Evolutionary conservation across 1,140 invertebrate genomes (phyloP).

Genomic region (Drosophila serrata): DNA sequence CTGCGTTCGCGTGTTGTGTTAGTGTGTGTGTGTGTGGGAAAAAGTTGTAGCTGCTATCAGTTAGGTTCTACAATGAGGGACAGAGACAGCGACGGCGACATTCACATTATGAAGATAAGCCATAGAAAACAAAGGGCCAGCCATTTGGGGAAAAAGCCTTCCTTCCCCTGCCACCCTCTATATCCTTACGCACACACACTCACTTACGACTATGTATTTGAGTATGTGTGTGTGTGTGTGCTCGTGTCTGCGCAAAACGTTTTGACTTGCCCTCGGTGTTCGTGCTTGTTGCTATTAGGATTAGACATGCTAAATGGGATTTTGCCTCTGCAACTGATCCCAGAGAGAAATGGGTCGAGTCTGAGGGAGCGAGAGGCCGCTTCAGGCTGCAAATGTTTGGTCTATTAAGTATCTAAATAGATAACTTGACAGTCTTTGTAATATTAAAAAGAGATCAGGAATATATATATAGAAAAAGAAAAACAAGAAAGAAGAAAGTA

Average conservation of each 20-base stretch:
- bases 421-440: background rate
- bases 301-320: slow-evolving; percentile 52
- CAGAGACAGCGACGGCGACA: slow-evolving; percentile 60
- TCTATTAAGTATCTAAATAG: background rate
- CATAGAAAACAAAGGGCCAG: slow-evolving; percentile 75
- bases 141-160: slow-evolving; percentile 33
- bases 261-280: slow-evolving; percentile 59
- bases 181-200: background rate
- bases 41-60: slow-evolving; percentile 78
- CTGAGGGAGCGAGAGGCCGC: no score
- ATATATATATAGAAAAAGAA: no score
- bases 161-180: background rate
- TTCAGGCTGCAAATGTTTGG: background rate
- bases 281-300: slow-evolving; percentile 54
- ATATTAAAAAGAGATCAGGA: background rate
- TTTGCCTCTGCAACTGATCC: slow-evolving; percentile 17
- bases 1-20: slow-evolving; percentile 3
- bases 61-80: slow-evolving; percentile 62
- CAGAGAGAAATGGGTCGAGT: slow-evolving; percentile 5
- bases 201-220: background rate
- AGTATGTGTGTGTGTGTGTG: background rate
- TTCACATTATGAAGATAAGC: slow-evolving; percentile 81
- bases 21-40: slow-evolving; percentile 21
- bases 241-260: slow-evolving; percentile 49
- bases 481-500: no score